Evolutionary conservation across 1,140 invertebrate species (phyloP).

Genomic region (Drosophila ficusphila): DNA sequence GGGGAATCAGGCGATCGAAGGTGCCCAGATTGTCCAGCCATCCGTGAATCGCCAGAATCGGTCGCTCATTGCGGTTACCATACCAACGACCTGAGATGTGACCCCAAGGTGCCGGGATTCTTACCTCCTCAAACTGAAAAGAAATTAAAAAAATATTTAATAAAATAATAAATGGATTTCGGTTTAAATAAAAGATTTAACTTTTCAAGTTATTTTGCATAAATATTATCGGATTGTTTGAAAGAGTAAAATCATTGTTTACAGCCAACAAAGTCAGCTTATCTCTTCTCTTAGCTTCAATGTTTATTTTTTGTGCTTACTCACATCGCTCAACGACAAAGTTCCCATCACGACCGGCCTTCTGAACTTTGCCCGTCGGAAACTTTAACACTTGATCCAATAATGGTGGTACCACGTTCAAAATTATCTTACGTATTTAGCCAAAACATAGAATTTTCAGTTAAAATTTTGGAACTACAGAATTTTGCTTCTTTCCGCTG

Average conservation of each 20-base stretch:
- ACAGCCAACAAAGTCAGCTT: neutral
- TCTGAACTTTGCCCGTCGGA: slow-evolving; percentile 21
- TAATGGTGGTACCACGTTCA: slow-evolving; percentile 4
- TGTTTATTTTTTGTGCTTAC: slow-evolving; percentile 17
- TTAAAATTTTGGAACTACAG: no score
- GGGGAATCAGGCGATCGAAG: slow-evolving; percentile 88
- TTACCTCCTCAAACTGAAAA: slow-evolving; percentile 85
- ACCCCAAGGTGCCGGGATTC: slow-evolving; percentile 88
- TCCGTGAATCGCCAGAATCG: slow-evolving; percentile 89
- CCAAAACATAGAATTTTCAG: neutral
- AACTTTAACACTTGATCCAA: neutral
- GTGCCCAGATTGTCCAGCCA: slow-evolving; percentile 90
- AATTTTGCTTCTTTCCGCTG: no score
- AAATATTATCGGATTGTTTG: no score
- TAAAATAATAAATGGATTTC: neutral
- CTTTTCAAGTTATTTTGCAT: neutral
- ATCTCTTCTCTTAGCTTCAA: neutral
- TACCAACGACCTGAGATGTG: slow-evolving; percentile 88
- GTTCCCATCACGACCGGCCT: slow-evolving; percentile 38
- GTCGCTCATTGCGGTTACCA: slow-evolving; percentile 86
- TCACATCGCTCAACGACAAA: slow-evolving; percentile 51
- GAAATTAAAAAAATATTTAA: neutral
- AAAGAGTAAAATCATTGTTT: neutral
- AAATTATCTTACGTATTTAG: neutral
- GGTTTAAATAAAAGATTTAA: neutral